Base-by-base conservation (phyloP, 2,113 vertebrate species). In the Spizaetus ornatus region DNA sequence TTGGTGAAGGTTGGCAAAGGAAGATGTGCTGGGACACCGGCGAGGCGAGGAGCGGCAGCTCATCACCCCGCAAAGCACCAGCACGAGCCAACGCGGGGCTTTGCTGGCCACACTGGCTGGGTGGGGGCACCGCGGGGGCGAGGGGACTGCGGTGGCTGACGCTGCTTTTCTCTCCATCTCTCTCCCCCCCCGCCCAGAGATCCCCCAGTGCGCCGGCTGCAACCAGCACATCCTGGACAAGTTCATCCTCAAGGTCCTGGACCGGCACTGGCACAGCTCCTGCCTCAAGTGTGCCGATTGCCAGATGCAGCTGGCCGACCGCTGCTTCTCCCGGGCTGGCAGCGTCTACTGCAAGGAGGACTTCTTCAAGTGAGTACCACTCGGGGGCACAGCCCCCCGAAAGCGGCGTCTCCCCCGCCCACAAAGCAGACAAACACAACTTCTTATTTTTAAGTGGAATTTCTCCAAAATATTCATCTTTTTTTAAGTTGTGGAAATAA, bases 281-380 rank as follows among this genome's bases (percentile, higher is more conserved):
- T 99, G 99, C 98, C 99, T 99, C 96, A 99, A 99, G 98, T 99
- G 99, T 36, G 98, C 98, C 2, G 99, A 99, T 97, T 99, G 99
- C 96, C 99, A 99, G 95, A 98, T 99, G 94, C 99, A 99, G 96
- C 98, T 99, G 98, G 98, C 99, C 1, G 99, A 99, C 84, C 99
- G 99, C 97, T 99, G 99, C 95, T 99, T 99, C 98, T 99, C 99
- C 97, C 98, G 99, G 53, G 98, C 99, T 2, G 99, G 99, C 79
- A 99, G 98, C 78, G 99, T 99, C 92, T 99, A 99, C 98, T 99
- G 99, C 98, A 99, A 99, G 96, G 99, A 99, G 66, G 99, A 99
- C 65, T 99, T 99, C 98, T 99, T 99, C 98, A 99, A 99, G 99
- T 99, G 87, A 99, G 99, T 99, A 83, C 38, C 70, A 5, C 16